Percentiles rank a stretch among this genome's conserved stretches.
Evolutionary conservation across 2,797 vertebrate genomes (phyloP).

Genomic region (Hylomyscus alleni): DNA sequence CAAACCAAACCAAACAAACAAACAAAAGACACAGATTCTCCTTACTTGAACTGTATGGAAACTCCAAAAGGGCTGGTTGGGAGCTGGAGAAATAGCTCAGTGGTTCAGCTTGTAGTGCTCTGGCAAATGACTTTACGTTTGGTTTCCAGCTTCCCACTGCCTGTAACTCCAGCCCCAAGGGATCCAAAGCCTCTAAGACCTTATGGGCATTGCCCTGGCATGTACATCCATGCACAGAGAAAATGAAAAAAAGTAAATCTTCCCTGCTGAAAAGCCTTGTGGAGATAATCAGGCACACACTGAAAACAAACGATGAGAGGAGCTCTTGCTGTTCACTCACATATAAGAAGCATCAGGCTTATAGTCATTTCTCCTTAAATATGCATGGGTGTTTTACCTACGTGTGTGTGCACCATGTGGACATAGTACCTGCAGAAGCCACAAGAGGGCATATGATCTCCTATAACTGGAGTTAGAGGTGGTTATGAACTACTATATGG

Average conservation of each 20-base stretch:
- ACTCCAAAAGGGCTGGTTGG: neutral
- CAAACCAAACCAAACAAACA: neutral
- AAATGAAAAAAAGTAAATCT: neutral
- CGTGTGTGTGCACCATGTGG: neutral
- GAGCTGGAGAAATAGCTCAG: neutral
- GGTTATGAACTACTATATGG: neutral
- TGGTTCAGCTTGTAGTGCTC: neutral
- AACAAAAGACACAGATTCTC: neutral
- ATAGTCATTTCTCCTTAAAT: neutral
- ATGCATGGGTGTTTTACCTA: neutral
- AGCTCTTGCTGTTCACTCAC: neutral
- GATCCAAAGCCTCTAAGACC: neutral
- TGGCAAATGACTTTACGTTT: neutral
- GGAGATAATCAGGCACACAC: neutral
- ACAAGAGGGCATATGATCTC: neutral
- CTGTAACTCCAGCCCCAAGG: neutral
- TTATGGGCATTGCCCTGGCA: neutral
- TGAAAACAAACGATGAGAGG: constrained; percentile 37
- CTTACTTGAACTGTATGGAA: neutral
- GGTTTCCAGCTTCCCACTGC: neutral
- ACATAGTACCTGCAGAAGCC: neutral
- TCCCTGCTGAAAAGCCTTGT: neutral
- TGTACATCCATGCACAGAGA: neutral
- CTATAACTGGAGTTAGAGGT: neutral
- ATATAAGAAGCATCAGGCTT: neutral